Conservation (phyloP, 2,113 vertebrate genomes). For the Crotalus horridus region DNA sequence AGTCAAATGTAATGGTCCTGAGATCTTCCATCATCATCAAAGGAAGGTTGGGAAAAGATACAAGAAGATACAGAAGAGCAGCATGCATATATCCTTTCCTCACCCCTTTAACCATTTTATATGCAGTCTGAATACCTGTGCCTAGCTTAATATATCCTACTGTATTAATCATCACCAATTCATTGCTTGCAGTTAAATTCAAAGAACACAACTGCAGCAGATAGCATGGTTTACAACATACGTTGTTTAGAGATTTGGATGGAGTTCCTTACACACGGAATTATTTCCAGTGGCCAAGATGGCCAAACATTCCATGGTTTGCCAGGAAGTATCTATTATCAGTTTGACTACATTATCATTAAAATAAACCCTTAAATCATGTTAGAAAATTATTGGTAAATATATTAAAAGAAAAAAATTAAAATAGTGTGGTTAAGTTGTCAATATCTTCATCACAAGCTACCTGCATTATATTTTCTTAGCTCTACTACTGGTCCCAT, state of each 20-base stretch:
- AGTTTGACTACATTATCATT: background rate
- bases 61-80: background rate
- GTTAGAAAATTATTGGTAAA: background rate
- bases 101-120: background rate
- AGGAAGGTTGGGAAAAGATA: background rate
- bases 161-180: background rate
- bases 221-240: background rate
- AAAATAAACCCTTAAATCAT: background rate
- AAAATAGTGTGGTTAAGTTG: background rate
- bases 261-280: background rate
- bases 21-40: background rate
- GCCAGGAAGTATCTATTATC: background rate
- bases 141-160: background rate
- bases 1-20: background rate
- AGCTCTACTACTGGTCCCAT: constrained; percentile 53
- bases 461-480: constrained; percentile 27
- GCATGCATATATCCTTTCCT: background rate
- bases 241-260: background rate
- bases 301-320: constrained; percentile 20
- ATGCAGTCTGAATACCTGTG: background rate
- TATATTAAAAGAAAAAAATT: background rate
- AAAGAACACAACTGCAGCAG: background rate
- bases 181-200: background rate
- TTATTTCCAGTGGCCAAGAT: background rate
- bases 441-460: constrained; percentile 29